These are phyloP conservation scores for Phengaris arion DNA, from an alignment of 2,888 invertebrate species.

Conservation along the genomic window DNA sequence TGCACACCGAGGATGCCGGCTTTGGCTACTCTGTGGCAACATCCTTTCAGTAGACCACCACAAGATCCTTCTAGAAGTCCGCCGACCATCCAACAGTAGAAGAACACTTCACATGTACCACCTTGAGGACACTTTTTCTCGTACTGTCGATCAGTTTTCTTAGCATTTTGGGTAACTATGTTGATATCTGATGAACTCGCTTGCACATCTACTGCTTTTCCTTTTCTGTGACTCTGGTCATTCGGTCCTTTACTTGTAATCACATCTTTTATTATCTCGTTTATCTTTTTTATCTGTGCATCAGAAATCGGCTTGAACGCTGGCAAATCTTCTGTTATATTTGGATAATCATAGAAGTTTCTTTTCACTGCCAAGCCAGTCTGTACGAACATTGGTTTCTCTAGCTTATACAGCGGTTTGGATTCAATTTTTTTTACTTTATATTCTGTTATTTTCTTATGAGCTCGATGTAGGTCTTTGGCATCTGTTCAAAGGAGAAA, in stretches of 20 bases:
- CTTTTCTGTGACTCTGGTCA: slow-evolving; percentile 47
- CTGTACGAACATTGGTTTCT: slow-evolving; percentile 72
- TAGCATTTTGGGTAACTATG: slow-evolving; percentile 37
- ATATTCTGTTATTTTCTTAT: slow-evolving; percentile 47
- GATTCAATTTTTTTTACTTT: slow-evolving; percentile 47
- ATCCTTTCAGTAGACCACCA: slow-evolving; percentile 89
- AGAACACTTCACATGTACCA: slow-evolving; percentile 93
- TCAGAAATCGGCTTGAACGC: slow-evolving; percentile 71
- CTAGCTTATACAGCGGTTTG: slow-evolving; percentile 40
- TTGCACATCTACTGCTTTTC: slow-evolving; percentile 48
- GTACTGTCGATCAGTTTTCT: slow-evolving; percentile 54
- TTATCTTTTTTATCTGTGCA: slow-evolving; percentile 64
- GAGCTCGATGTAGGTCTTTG: slow-evolving; percentile 74
- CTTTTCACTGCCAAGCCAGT: slow-evolving; percentile 53
- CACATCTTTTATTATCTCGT: slow-evolving; percentile 60
- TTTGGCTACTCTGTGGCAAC: slow-evolving; percentile 89
- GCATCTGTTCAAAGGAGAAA: slow-evolving; percentile 68
- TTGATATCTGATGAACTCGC: slow-evolving; percentile 37
- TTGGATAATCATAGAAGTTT: slow-evolving; percentile 55
- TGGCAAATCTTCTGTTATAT: slow-evolving; percentile 55
- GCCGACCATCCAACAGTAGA: slow-evolving; percentile 94
- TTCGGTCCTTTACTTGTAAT: slow-evolving; percentile 41
- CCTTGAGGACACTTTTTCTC: slow-evolving; percentile 83
- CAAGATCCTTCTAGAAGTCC: slow-evolving; percentile 92
- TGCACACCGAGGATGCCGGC: slow-evolving; percentile 82